Evolutionary conservation across 2,113 vertebrate genomes (phyloP).

Genomic region (Atlantisia rogersi): DNA sequence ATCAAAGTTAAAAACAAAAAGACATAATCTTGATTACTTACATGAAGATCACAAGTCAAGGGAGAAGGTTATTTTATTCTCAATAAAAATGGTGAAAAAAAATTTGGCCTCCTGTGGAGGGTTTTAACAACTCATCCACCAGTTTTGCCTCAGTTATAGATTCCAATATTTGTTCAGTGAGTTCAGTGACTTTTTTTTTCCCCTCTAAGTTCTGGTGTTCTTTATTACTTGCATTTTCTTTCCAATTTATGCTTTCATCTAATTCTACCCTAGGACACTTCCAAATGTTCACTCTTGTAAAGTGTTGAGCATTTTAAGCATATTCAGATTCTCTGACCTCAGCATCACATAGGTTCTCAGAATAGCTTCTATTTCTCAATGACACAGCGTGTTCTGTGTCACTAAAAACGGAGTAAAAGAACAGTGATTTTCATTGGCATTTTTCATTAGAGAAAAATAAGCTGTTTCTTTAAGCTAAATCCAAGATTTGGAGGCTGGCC

Average conservation of each 20-base stretch:
- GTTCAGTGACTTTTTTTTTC: background rate
- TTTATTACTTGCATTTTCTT: background rate
- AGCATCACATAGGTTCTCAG: background rate
- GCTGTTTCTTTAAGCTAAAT: background rate
- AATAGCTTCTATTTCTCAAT: background rate
- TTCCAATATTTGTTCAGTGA: background rate
- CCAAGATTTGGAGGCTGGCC: background rate
- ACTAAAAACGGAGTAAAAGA: background rate
- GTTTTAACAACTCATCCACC: background rate
- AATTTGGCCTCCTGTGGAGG: background rate
- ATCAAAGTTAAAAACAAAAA: conserved; percentile 5
- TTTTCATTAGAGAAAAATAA: background rate
- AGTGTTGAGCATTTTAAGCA: background rate
- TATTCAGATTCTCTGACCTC: background rate
- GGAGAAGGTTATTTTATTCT: background rate
- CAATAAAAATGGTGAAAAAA: background rate
- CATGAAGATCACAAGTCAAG: background rate
- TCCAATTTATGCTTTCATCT: background rate
- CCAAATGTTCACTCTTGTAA: background rate
- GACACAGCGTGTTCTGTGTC: background rate
- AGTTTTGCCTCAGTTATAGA: background rate
- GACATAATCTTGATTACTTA: background rate
- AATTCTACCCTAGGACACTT: background rate
- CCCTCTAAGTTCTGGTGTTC: background rate
- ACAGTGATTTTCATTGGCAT: background rate